Evolutionary conservation across 1,140 invertebrate genomes (phyloP).

Genomic region (Ips nitidus): DNA sequence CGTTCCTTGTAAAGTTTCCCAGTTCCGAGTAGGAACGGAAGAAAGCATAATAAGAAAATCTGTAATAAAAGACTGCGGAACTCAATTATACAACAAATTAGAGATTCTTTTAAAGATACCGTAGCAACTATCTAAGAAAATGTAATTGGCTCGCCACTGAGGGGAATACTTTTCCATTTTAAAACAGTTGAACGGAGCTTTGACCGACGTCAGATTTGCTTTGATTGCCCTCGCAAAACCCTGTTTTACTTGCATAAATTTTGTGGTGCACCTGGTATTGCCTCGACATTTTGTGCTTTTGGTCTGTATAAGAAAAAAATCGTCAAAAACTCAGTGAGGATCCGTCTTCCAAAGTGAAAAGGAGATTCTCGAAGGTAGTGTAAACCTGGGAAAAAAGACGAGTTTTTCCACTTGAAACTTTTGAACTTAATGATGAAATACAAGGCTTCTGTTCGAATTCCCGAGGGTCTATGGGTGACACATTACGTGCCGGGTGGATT

Average conservation of each 20-base stretch:
- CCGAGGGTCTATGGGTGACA: conserved; percentile 16
- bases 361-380: background rate
- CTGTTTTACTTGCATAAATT: background rate
- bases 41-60: too few relatives aligned
- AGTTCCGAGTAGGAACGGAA: background rate
- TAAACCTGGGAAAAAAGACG: conserved; percentile 13
- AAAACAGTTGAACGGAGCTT: too few relatives aligned
- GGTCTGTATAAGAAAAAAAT: background rate
- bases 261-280: background rate
- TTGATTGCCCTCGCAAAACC: too few relatives aligned
- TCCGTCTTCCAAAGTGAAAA: background rate
- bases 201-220: too few relatives aligned
- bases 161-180: too few relatives aligned
- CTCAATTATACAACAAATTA: too few relatives aligned
- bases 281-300: background rate
- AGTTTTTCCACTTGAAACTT: conserved; percentile 35
- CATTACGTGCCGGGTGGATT: conserved; percentile 25
- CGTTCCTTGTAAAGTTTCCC: too few relatives aligned
- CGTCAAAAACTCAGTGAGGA: background rate
- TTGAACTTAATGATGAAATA: conserved; percentile 37
- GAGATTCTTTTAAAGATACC: too few relatives aligned
- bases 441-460: conserved; percentile 13
- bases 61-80: too few relatives aligned
- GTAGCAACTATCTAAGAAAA: too few relatives aligned
- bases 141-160: too few relatives aligned